A percentile compares a stretch with the other conserved stretches of the same genome.
Conservation (phyloP, 37 sponge, comb jelly and placozoan species). For the Hormiphora californensis region DNA sequence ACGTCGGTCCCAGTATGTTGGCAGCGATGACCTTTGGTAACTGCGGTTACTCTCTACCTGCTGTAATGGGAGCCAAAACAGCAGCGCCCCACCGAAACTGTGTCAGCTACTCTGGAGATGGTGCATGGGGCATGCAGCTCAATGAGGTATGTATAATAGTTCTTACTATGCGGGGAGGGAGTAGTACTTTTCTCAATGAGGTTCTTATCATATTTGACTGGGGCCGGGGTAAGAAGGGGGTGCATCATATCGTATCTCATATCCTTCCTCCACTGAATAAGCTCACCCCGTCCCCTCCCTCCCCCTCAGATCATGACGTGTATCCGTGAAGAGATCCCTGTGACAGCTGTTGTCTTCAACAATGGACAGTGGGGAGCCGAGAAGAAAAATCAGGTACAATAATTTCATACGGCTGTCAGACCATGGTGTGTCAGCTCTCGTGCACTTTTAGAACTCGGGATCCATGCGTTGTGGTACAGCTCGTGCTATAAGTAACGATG, state of each 20-base stretch:
- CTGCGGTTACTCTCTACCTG: constrained; percentile 15
- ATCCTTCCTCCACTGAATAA: no score
- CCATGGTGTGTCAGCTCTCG: no score
- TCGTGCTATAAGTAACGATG: no score
- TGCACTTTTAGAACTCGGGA: no score
- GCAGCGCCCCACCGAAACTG: constrained; percentile 27
- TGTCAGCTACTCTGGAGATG: constrained; percentile 1
- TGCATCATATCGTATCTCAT: no score
- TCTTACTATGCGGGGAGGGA: not conserved
- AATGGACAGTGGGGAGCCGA: constrained; percentile 44
- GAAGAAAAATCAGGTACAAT: constrained; percentile 32
- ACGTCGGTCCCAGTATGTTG: constrained; percentile 21
- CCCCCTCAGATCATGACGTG: constrained; percentile 12
- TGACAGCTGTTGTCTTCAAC: constrained; percentile 26
- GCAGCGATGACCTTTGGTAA: constrained; percentile 41
- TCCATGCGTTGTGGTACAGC: no score
- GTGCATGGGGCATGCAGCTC: constrained; percentile 43
- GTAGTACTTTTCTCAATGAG: no score
- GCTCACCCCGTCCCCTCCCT: no score
- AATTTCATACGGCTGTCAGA: no score
- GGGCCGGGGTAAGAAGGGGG: no score
- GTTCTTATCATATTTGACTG: no score
- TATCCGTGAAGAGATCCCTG: not conserved
- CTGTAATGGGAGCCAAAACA: constrained; percentile 15
- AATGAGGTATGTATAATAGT: not conserved